Conservation (phyloP, 2,113 vertebrate genomes). For the Chinchilla lanigera region DNA sequence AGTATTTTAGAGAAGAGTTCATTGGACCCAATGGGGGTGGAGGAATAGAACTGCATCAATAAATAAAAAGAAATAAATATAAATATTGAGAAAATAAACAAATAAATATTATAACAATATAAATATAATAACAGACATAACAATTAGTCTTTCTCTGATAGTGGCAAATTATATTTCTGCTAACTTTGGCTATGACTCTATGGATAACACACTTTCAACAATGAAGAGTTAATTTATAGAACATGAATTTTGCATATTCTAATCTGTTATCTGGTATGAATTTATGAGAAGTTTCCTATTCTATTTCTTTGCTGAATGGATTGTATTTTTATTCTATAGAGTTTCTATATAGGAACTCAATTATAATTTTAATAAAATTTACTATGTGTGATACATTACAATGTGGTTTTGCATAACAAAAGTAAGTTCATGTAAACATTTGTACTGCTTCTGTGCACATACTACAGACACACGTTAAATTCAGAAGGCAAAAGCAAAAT, state of each 20-base stretch:
- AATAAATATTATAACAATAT: neutral
- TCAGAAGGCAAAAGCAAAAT: slow-evolving; percentile 20
- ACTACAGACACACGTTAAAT: neutral
- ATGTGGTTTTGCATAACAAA: slow-evolving; percentile 41
- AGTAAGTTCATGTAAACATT: slow-evolving; percentile 32
- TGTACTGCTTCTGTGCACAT: neutral
- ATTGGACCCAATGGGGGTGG: neutral
- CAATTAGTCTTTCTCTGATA: neutral
- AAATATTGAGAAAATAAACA: slow-evolving; percentile 20
- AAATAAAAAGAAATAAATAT: neutral
- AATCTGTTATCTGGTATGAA: neutral
- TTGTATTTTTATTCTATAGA: slow-evolving; percentile 70
- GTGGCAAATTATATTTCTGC: neutral
- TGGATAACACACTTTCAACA: neutral
- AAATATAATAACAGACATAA: neutral
- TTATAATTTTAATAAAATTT: slow-evolving; percentile 50
- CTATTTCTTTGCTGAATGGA: slow-evolving; percentile 3
- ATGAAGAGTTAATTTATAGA: neutral
- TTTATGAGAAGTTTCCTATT: neutral
- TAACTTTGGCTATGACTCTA: neutral
- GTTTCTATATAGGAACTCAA: slow-evolving; percentile 56
- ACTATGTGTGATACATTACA: slow-evolving; percentile 63
- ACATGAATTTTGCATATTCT: neutral
- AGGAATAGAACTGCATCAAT: neutral
- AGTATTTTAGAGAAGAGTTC: neutral